These are phyloP conservation scores for Gobio occitaniae DNA, from an alignment of 2,797 vertebrate species.

Conservation along the genomic window DNA sequence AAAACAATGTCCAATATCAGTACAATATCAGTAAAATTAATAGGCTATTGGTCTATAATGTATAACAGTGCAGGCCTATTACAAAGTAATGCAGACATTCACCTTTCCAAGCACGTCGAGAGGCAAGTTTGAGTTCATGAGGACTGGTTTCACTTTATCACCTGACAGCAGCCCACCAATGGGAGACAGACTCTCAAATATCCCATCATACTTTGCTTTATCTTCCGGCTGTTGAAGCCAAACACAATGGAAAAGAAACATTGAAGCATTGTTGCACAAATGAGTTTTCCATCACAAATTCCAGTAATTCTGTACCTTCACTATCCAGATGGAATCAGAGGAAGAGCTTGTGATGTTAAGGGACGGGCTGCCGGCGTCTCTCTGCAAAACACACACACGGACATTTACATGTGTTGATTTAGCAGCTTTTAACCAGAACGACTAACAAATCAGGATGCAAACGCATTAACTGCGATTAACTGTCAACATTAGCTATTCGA, in stretches of 20 bases:
- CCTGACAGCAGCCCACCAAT: slow-evolving; percentile 92
- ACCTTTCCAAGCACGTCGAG: slow-evolving; percentile 96
- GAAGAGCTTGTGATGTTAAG: slow-evolving; percentile 71
- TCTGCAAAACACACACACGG: slow-evolving; percentile 72
- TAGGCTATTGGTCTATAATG: no score
- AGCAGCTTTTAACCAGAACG: background rate
- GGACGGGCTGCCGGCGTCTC: slow-evolving; percentile 87
- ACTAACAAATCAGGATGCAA: background rate
- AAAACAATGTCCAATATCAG: background rate
- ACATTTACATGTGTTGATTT: background rate
- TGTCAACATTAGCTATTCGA: background rate
- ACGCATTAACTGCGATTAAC: background rate
- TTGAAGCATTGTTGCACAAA: background rate
- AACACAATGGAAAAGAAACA: background rate
- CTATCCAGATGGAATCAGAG: slow-evolving; percentile 87
- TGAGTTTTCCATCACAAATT: background rate
- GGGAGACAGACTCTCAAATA: slow-evolving; percentile 94
- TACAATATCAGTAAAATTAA: background rate
- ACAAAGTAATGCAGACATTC: slow-evolving; percentile 58
- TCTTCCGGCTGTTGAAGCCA: slow-evolving; percentile 85
- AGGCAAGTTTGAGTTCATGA: slow-evolving; percentile 98
- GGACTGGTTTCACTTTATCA: slow-evolving; percentile 95
- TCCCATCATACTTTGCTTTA: slow-evolving; percentile 96
- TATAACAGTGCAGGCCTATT: background rate
- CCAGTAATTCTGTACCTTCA: slow-evolving; percentile 80